A percentile compares a stretch with the other conserved stretches of the same genome.
Evolutionary conservation across 2,113 vertebrate genomes (phyloP).

Genomic region (Peromyscus polionotus): DNA sequence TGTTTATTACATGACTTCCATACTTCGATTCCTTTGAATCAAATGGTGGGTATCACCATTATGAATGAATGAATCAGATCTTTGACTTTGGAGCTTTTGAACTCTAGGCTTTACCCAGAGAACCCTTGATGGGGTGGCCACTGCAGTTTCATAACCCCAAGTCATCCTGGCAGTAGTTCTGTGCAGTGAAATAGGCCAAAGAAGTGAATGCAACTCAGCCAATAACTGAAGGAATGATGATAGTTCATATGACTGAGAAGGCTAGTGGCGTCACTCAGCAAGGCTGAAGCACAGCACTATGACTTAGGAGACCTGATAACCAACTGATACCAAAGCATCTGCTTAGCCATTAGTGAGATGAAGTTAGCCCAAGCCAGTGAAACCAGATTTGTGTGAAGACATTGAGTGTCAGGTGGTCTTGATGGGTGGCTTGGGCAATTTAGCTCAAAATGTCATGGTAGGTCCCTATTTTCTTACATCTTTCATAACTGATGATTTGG

Average conservation of each 20-base stretch:
- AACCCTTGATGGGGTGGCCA: background rate
- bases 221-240: background rate
- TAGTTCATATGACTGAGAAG: conserved; percentile 24
- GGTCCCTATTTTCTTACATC: background rate
- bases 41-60: background rate
- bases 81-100: conserved; percentile 59
- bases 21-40: background rate
- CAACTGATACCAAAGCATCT: background rate
- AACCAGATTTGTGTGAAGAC: background rate
- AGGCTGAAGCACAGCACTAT: background rate
- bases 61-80: background rate
- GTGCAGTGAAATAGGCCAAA: conserved; percentile 19
- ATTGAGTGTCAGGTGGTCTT: background rate
- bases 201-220: conserved; percentile 8
- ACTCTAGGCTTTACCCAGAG: conserved; percentile 13
- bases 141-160: background rate
- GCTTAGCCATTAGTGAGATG: background rate
- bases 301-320: background rate
- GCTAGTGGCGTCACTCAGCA: conserved; percentile 11
- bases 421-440: background rate
- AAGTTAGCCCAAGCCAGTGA: background rate
- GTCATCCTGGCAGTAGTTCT: conserved; percentile 2
- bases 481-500: background rate
- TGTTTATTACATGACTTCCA: background rate
- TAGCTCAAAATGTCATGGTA: background rate